Evolutionary conservation across 2,797 vertebrate genomes (phyloP).

Genomic region (Pogoniulus pusillus): DNA sequence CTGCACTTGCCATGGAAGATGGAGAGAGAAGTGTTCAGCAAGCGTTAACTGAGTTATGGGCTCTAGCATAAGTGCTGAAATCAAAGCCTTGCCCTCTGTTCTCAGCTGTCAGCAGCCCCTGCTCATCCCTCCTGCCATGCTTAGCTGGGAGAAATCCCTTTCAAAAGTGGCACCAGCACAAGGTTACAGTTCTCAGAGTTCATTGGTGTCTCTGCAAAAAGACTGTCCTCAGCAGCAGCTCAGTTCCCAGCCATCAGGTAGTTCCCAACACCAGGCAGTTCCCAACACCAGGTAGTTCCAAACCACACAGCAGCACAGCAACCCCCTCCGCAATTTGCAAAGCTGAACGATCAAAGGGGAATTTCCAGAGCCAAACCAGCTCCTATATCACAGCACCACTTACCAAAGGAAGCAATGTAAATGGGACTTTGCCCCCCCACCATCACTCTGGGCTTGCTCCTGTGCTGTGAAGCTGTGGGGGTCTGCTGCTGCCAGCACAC

Average conservation of each 20-base stretch:
- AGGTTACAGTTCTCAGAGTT: neutral
- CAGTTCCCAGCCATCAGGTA: neutral
- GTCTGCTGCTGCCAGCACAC: neutral
- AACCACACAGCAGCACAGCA: neutral
- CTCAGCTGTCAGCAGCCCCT: neutral
- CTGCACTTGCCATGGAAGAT: neutral
- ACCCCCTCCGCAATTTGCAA: neutral
- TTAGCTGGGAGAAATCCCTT: neutral
- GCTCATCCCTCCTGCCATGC: neutral
- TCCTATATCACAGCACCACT: neutral
- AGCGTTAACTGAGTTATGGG: neutral
- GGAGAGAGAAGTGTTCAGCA: neutral
- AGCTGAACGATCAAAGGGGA: neutral
- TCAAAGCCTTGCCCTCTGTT: neutral
- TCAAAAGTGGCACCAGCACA: neutral
- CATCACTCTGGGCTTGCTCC: neutral
- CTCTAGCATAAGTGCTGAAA: neutral
- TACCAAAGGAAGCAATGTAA: neutral
- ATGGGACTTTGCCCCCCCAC: fast-evolving
- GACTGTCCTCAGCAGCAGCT: neutral
- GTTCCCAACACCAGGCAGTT: neutral
- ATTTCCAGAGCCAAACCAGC: neutral
- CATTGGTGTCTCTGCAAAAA: neutral
- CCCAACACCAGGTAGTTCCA: neutral
- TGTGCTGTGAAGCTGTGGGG: fast-evolving